phyloP scores from a whole-genome alignment of 2,797 vertebrate species.

The Antennarius maculatus region DNA sequence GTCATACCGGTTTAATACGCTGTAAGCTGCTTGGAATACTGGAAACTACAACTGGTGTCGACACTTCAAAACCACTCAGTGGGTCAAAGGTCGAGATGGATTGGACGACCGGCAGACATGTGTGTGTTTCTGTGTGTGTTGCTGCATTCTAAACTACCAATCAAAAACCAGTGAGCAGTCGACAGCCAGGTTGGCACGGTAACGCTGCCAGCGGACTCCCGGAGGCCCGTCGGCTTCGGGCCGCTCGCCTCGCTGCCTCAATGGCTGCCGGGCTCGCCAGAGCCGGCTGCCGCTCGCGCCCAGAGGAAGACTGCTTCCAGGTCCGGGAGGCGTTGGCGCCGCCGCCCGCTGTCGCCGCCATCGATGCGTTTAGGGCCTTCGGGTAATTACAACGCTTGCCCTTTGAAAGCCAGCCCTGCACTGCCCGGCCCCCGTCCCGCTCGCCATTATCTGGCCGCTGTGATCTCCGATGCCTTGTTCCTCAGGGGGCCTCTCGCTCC shows the following conservation, averaged over 20 bases:
- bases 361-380: constrained; percentile 46
- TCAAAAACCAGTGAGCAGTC: constrained; percentile 35
- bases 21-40: no score
- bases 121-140: constrained; percentile 1
- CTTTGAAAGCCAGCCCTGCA: constrained; percentile 75
- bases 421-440: constrained; percentile 47
- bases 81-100: not conserved
- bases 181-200: constrained; percentile 63
- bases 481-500: constrained; percentile 56
- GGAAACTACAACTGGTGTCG: not conserved
- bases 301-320: constrained; percentile 32
- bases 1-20: no score
- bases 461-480: constrained; percentile 52
- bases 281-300: constrained; percentile 39
- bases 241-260: constrained; percentile 31
- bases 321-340: constrained; percentile 32
- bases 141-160: constrained; percentile 43
- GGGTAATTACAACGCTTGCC: constrained; percentile 79
- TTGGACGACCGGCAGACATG: not conserved
- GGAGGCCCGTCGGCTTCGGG: constrained; percentile 53
- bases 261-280: constrained; percentile 58
- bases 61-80: not conserved
- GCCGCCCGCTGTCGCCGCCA: constrained; percentile 37
- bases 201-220: constrained; percentile 50
- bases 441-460: constrained; percentile 55